Percentiles rank a stretch among this genome's conserved stretches.
Conservation (phyloP, 2,797 vertebrate genomes). For the Sparus aurata region DNA sequence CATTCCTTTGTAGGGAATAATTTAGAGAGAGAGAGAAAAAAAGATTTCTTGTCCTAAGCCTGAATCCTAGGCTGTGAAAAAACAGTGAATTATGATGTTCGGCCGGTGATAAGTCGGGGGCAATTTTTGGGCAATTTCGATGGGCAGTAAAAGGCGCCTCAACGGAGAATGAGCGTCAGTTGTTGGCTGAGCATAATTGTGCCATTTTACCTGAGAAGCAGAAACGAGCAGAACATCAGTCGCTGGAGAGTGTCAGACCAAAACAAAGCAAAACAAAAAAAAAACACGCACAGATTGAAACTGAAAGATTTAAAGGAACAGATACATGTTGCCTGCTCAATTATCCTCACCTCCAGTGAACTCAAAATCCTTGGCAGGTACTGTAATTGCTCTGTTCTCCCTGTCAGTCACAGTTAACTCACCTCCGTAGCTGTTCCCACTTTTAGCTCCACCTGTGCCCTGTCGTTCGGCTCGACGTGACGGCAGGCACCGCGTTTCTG, state of each 20-base stretch:
- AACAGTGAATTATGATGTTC: conserved; percentile 2
- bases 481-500: conserved; percentile 75
- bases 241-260: conserved; percentile 34
- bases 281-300: conserved; percentile 39
- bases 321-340: conserved; percentile 62
- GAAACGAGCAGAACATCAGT: conserved; percentile 23
- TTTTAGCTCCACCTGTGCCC: conserved; percentile 80
- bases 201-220: conserved; percentile 22
- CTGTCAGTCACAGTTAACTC: conserved; percentile 87
- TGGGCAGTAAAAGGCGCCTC: neutral
- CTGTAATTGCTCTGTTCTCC: conserved; percentile 90
- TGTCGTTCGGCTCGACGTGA: conserved; percentile 45
- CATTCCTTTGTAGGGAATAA: too few relatives aligned
- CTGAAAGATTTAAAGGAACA: conserved; percentile 47
- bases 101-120: conserved; percentile 1
- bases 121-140: conserved; percentile 13
- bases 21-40: neutral
- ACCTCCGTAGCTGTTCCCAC: conserved; percentile 60
- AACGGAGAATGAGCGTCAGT: neutral
- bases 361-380: conserved; percentile 83
- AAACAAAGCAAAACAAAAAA: neutral
- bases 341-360: conserved; percentile 73
- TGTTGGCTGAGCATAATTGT: conserved; percentile 53
- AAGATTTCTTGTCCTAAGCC: neutral
- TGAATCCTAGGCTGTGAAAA: neutral